These are phyloP conservation scores for Dreissena rostriformis DNA, from an alignment of 1,140 invertebrate species.

Conservation along the genomic window DNA sequence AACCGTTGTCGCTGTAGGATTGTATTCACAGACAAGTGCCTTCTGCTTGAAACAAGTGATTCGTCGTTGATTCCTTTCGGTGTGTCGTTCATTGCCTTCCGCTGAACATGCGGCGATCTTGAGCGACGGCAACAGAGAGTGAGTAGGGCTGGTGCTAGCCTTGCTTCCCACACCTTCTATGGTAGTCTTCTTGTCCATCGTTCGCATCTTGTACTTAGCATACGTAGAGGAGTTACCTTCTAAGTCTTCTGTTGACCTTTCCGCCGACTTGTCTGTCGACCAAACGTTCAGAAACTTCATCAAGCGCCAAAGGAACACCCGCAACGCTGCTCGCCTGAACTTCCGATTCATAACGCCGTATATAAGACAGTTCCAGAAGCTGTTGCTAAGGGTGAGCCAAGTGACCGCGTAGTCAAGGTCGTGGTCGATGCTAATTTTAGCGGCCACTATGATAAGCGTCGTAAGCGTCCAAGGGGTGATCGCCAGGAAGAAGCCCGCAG, in stretches of 20 bases:
- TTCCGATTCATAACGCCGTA: slow-evolving; percentile 57
- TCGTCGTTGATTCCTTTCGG: no score
- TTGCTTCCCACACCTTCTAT: no score
- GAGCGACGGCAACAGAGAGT: no score
- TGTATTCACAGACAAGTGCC: no score
- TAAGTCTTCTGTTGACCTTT: not conserved
- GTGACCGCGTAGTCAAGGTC: slow-evolving; percentile 53
- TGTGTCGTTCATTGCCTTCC: no score
- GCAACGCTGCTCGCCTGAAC: slow-evolving; percentile 48
- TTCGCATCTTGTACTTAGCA: slow-evolving; percentile 11
- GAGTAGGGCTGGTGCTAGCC: no score
- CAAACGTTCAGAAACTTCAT: slow-evolving; percentile 16
- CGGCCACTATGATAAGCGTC: slow-evolving; percentile 43
- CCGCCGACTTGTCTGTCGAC: not conserved
- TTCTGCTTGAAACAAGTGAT: no score
- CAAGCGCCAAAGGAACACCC: slow-evolving; percentile 19
- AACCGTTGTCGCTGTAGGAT: no score
- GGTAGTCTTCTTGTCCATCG: slow-evolving; percentile 4
- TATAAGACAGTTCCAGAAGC: no score
- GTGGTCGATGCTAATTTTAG: not conserved
- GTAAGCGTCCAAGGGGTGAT: slow-evolving; percentile 59
- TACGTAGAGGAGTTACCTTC: slow-evolving; percentile 6
- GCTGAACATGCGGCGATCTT: no score
- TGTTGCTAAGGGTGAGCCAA: slow-evolving; percentile 61
- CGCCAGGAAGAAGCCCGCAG: slow-evolving; percentile 58